These are phyloP conservation scores for Apeltes quadracus DNA, from an alignment of 2,113 vertebrate genomes.

Conservation along the genomic window DNA sequence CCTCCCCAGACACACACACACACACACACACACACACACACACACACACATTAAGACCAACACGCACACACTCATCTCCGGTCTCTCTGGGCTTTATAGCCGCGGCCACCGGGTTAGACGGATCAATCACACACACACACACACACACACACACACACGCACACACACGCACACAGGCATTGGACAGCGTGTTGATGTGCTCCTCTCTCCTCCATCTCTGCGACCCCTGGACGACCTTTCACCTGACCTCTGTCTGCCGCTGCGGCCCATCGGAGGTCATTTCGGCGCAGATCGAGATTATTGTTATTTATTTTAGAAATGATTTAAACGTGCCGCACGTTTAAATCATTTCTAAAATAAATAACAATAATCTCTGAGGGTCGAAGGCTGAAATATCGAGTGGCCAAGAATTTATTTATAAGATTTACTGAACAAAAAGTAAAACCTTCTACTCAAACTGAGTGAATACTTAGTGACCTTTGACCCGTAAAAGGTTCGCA, in stretches of 20 bases:
- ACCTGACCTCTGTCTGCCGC: conserved; percentile 49
- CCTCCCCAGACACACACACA: conserved; percentile 55
- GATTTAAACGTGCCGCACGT: too few species aligned
- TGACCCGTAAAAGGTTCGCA: conserved; percentile 5
- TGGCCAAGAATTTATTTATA: too few species aligned
- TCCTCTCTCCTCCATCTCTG: conserved; percentile 10
- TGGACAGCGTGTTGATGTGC: conserved; percentile 74
- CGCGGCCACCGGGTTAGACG: conserved; percentile 50
- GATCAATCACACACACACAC: conserved; percentile 69
- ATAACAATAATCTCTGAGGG: too few species aligned
- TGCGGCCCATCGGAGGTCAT: conserved; percentile 70
- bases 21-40: conserved; percentile 32
- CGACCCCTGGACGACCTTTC: conserved; percentile 64
- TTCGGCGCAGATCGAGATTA: neutral
- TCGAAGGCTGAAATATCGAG: too few species aligned
- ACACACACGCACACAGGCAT: conserved; percentile 43
- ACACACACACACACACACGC: conserved; percentile 12
- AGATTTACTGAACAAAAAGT: too few species aligned
- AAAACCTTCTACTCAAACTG: neutral
- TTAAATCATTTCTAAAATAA: too few species aligned
- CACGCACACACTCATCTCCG: conserved; percentile 42
- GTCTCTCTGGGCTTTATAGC: conserved; percentile 42
- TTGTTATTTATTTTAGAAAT: too few species aligned
- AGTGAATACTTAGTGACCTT: neutral
- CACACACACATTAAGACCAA: conserved; percentile 15